phyloP scores from a whole-genome alignment of 2,113 vertebrate species.

The Varanus komodoensis region DNA sequence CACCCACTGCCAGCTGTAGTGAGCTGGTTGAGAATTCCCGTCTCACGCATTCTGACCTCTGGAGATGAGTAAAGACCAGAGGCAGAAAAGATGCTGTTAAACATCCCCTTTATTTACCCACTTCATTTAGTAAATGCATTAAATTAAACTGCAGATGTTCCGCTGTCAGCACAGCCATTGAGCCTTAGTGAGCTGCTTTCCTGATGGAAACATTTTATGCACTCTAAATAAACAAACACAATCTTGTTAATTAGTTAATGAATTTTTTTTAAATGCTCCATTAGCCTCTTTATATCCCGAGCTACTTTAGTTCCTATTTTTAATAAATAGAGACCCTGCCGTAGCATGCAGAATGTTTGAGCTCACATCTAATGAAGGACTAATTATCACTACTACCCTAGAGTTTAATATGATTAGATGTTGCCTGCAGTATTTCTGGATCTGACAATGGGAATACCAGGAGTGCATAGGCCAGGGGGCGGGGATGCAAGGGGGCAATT shows the following conservation, averaged over 20 bases:
- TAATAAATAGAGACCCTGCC: conserved; percentile 65
- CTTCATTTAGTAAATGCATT: conserved; percentile 78
- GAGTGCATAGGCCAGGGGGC: background rate
- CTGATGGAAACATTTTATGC: conserved; percentile 78
- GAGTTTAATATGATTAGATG: conserved; percentile 54
- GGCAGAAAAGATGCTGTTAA: conserved; percentile 69
- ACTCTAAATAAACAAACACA: conserved; percentile 81
- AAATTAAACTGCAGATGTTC: conserved; percentile 84
- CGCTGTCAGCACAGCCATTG: conserved; percentile 69
- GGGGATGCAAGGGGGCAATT: conserved; percentile 3
- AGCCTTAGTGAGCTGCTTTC: conserved; percentile 71
- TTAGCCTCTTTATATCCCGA: conserved; percentile 62
- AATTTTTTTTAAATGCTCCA: conserved; percentile 78
- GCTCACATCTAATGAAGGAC: conserved; percentile 45
- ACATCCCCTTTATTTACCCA: conserved; percentile 73
- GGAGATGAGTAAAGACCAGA: conserved; percentile 66
- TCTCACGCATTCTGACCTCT: conserved; percentile 59
- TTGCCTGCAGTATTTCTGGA: conserved; percentile 36
- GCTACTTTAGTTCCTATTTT: conserved; percentile 71
- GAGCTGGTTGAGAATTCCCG: background rate
- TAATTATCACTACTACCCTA: conserved; percentile 36
- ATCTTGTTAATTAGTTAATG: conserved; percentile 82
- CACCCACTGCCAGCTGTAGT: background rate
- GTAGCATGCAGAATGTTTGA: conserved; percentile 40
- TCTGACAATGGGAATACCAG: conserved; percentile 14